Conservation (phyloP, 1,140 invertebrate species). For the Camponotus floridanus region DNA sequence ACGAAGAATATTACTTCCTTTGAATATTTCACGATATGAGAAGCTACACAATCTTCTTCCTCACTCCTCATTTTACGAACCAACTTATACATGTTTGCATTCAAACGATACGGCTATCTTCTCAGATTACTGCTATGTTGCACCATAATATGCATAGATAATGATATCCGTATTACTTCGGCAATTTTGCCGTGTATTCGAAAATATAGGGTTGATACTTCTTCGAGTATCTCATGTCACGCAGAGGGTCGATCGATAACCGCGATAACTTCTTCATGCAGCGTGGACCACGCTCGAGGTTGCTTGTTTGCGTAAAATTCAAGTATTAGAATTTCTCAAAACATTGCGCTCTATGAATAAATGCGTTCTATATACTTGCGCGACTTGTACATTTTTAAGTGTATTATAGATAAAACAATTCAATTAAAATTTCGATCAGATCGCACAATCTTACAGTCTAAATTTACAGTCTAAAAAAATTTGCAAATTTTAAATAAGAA, state of each 20-base stretch:
- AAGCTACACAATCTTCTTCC: neutral
- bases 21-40: conserved; percentile 23
- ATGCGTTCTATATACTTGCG: no score
- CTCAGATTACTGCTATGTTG: conserved; percentile 47
- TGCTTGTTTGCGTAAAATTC: conserved; percentile 18
- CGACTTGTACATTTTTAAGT: neutral
- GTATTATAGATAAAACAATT: neutral
- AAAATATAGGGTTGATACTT: conserved; percentile 50
- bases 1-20: neutral
- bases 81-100: conserved; percentile 30
- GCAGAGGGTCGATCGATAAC: conserved; percentile 14
- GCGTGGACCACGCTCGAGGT: neutral
- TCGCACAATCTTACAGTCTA: neutral
- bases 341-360: neutral
- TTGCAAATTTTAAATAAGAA: neutral
- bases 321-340: neutral
- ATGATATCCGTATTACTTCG: conserved; percentile 53
- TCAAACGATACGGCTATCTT: neutral
- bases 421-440: conserved; percentile 14
- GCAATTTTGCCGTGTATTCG: conserved; percentile 37
- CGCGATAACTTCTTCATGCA: conserved; percentile 20
- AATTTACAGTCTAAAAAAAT: neutral
- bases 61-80: conserved; percentile 5
- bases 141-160: conserved; percentile 53
- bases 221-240: conserved; percentile 41